phyloP scores from a whole-genome alignment of 2,888 invertebrate genomes.

The Chymomyza caudatula region DNA sequence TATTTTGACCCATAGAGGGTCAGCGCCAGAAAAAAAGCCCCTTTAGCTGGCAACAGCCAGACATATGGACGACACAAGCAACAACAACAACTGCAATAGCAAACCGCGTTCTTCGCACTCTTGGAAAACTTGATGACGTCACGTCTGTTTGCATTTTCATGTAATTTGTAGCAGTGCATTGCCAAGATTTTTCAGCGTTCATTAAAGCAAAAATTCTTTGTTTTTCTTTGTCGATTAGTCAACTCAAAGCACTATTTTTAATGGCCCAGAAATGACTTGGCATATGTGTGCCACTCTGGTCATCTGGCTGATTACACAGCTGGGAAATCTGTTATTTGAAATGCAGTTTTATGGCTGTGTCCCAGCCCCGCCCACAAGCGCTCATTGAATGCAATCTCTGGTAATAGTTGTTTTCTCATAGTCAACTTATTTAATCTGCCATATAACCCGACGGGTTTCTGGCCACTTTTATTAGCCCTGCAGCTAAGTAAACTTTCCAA shows the following conservation, averaged over 20 bases:
- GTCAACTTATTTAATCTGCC: constrained; percentile 1
- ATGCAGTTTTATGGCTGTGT: constrained; percentile 46
- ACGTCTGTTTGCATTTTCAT: too few species aligned
- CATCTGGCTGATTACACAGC: neutral
- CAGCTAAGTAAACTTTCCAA: constrained; percentile 34
- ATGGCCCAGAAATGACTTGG: constrained; percentile 56
- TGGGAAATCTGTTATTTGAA: constrained; percentile 1
- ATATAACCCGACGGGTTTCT: constrained; percentile 18
- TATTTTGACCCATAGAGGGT: too few species aligned
- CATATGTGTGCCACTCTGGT: constrained; percentile 25
- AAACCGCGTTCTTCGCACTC: too few species aligned
- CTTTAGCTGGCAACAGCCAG: too few species aligned
- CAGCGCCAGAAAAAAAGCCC: neutral
- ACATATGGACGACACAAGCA: neutral
- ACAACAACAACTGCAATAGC: too few species aligned
- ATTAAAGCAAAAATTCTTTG: neutral
- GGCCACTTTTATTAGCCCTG: constrained; percentile 17
- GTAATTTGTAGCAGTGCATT: neutral
- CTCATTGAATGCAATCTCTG: neutral
- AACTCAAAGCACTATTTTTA: constrained; percentile 46
- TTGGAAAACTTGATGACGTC: neutral
- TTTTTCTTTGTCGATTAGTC: constrained; percentile 24
- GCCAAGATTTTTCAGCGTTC: neutral
- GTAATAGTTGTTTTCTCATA: neutral
- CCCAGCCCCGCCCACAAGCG: neutral